Evolutionary conservation across 2,113 vertebrate species (phyloP), one percentile per base, ranked within the genome.

Genomic region (Pteronura brasiliensis): DNA sequence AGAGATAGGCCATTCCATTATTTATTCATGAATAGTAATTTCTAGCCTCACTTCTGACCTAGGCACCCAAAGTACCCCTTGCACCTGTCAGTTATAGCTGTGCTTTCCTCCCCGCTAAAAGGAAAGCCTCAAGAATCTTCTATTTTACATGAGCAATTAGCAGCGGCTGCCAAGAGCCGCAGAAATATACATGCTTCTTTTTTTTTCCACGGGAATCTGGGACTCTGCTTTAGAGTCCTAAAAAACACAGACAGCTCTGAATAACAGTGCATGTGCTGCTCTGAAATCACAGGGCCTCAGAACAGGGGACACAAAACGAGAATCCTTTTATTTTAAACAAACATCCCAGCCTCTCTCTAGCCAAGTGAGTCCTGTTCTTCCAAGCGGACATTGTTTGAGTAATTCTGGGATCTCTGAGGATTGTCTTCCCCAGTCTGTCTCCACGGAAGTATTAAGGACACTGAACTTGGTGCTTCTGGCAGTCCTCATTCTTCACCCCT

Each of bases 291-390:
- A 12, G 6, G 52, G 7, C 29, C 59, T 21, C 83, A 27, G 76
- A 4, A 10, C 67, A 25, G 34, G 0, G n/a, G 83, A 13, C 25
- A 81, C 44, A 61, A 55, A 57, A 27, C 23, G n/a, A 77, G 84
- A 63, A 31, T 25, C 44, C n/a, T 82, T 42, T 81, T 65, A 42
- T 90, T 89, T 94, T 82, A 94, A 95, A 85, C n/a, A 61, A 96
- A 83, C n/a, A 52, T 23, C 63, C 59, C 80, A 17, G 55, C 31
- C 63, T 63, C 42, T 57, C 57, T 52, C 7, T 13, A 29, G 57
- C 42, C 95, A 52, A 59, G 20, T 67, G 85, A 52, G 25, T 8
- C 2, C 11, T 14, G 7, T 34, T 89, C n/a, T 95, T 92, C 34
- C 77, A 27, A 72, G n/a, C 0, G 4, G 52, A 61, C 39, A 23